Conservation (phyloP, 53 echinoderm and acorn worm species). For the Apostichopus leukothele region DNA sequence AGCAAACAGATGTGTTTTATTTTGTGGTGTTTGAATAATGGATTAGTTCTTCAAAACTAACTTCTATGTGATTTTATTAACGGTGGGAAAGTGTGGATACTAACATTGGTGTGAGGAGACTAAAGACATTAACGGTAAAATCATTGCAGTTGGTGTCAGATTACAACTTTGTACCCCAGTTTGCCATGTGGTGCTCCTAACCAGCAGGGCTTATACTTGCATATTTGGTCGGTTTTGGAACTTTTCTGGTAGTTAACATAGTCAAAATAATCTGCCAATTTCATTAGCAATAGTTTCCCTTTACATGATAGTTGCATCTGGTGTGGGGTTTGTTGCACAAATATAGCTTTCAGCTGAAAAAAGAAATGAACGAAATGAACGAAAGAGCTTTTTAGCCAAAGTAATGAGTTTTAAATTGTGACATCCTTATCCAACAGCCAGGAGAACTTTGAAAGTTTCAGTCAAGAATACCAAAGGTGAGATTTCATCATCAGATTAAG, state of each 20-base stretch:
- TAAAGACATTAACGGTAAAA: too few species aligned
- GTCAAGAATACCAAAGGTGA: conserved; percentile 15
- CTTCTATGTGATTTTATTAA: too few species aligned
- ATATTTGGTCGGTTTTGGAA: too few species aligned
- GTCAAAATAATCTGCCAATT: neutral
- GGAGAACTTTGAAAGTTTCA: conserved; percentile 14
- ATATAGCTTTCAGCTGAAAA: neutral
- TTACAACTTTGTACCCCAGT: too few species aligned
- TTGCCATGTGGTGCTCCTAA: too few species aligned
- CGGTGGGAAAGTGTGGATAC: too few species aligned
- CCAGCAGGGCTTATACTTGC: too few species aligned
- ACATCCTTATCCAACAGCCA: conserved; percentile 10
- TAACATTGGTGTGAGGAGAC: too few species aligned
- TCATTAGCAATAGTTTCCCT: neutral
- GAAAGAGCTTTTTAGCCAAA: neutral
- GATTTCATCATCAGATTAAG: neutral
- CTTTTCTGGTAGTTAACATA: neutral
- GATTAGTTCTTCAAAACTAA: too few species aligned
- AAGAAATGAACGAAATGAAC: neutral
- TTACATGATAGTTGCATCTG: neutral
- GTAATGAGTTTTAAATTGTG: neutral
- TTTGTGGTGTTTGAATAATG: too few species aligned
- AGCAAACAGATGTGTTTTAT: too few species aligned
- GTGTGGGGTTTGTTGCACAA: neutral
- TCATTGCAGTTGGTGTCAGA: too few species aligned